Conservation (phyloP, 2,113 vertebrate genomes). For the Pachyramphus minor region DNA sequence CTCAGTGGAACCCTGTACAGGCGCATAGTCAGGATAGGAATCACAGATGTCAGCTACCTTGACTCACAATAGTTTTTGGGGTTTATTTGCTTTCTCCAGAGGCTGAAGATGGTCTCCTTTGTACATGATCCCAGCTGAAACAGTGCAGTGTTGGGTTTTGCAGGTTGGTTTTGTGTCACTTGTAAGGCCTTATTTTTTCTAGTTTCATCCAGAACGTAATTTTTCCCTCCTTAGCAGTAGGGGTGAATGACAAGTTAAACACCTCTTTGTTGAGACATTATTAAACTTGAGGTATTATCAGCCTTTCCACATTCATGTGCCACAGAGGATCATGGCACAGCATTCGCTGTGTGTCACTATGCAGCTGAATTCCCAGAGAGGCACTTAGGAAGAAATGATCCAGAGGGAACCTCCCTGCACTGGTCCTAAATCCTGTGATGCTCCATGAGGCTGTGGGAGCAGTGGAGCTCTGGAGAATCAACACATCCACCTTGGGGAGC, state of each 20-base stretch:
- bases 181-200: neutral
- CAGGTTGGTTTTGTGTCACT: accelerated
- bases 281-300: neutral
- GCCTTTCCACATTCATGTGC: neutral
- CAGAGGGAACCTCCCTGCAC: neutral
- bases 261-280: too few relatives aligned
- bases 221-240: neutral
- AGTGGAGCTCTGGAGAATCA: neutral
- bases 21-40: neutral
- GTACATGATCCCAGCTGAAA: accelerated
- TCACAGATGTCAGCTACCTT: neutral
- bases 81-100: neutral
- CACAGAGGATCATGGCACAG: accelerated
- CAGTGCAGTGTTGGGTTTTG: accelerated
- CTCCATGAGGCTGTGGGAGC: accelerated
- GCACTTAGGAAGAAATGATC: neutral
- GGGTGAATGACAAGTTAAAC: accelerated
- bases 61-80: neutral
- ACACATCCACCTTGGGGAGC: neutral
- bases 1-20: neutral
- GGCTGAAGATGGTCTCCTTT: neutral
- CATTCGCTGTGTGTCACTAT: accelerated
- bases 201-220: neutral
- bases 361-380: neutral
- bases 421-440: neutral